Conservation (phyloP, 2,797 vertebrate genomes). For the Delichon dasypus region DNA sequence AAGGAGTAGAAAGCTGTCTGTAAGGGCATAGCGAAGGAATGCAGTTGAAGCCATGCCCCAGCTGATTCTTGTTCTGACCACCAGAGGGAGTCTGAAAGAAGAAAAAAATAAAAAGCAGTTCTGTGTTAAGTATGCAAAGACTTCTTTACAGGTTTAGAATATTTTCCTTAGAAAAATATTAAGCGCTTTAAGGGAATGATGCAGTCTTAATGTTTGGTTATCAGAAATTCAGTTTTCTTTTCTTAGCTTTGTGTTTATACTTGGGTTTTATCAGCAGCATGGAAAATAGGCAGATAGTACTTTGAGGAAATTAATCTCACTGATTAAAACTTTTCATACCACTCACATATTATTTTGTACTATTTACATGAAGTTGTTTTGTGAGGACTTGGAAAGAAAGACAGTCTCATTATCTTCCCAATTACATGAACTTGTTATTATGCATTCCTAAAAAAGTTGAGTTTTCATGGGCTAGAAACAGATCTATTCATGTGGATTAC, state of each 20-base stretch:
- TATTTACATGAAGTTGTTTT: neutral
- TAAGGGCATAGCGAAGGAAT: neutral
- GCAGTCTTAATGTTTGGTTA: neutral
- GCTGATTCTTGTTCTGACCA: neutral
- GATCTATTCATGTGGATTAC: neutral
- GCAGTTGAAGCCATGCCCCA: neutral
- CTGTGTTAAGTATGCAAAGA: neutral
- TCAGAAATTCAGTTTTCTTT: neutral
- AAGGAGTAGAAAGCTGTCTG: neutral
- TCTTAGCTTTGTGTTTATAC: neutral
- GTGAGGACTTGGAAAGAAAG: neutral
- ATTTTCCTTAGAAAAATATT: neutral
- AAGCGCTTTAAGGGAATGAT: neutral
- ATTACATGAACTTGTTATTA: neutral
- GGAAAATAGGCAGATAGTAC: neutral
- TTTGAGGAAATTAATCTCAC: neutral
- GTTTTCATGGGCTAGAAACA: neutral
- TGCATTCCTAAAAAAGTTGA: neutral
- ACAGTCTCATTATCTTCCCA: neutral
- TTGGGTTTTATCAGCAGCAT: neutral
- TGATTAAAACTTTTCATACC: neutral
- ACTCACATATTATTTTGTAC: neutral
- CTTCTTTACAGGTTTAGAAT: neutral
- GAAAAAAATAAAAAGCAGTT: neutral
- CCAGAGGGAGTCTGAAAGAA: conserved; percentile 13